Percentiles rank a stretch among this genome's conserved stretches.
These are phyloP conservation scores for Frankliniella intonsa DNA, from an alignment of 2,888 invertebrate species.

Conservation along the genomic window DNA sequence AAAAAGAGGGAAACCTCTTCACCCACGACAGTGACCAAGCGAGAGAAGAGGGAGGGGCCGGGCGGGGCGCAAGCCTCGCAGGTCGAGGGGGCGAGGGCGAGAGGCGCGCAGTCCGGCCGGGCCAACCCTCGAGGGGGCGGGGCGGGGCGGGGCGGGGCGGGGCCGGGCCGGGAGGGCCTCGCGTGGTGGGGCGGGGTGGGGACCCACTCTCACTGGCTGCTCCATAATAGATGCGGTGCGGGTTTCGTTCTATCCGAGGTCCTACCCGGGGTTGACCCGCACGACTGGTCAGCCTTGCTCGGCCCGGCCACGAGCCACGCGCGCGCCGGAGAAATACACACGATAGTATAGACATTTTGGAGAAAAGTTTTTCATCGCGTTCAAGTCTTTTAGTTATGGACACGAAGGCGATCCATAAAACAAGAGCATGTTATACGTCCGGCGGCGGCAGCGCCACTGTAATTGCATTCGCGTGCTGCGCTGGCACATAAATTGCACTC, in stretches of 20 bases:
- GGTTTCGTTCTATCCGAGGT: neutral
- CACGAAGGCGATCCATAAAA: too few relatives aligned
- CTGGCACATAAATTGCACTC: too few relatives aligned
- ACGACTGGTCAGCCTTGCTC: too few relatives aligned
- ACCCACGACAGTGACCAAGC: neutral
- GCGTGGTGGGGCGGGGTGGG: neutral
- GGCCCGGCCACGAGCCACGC: too few relatives aligned
- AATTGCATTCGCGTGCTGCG: too few relatives aligned
- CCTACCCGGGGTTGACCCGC: neutral
- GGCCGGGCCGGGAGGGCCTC: neutral
- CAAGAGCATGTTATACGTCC: too few relatives aligned
- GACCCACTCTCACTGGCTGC: neutral
- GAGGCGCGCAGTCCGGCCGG: neutral
- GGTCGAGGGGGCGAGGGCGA: neutral
- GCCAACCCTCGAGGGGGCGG: neutral
- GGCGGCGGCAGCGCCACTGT: too few relatives aligned
- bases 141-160: neutral
- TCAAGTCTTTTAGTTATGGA: too few relatives aligned
- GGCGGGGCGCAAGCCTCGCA: neutral
- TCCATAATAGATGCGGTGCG: conserved; percentile 12
- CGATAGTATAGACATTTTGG: too few relatives aligned
- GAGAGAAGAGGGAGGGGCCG: neutral
- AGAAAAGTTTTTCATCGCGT: too few relatives aligned
- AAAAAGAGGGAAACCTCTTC: neutral
- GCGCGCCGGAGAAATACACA: too few relatives aligned